These are phyloP conservation scores for Cryptomyrus ogoouensis DNA, from an alignment of 2,113 vertebrate genomes.

Conservation along the genomic window DNA sequence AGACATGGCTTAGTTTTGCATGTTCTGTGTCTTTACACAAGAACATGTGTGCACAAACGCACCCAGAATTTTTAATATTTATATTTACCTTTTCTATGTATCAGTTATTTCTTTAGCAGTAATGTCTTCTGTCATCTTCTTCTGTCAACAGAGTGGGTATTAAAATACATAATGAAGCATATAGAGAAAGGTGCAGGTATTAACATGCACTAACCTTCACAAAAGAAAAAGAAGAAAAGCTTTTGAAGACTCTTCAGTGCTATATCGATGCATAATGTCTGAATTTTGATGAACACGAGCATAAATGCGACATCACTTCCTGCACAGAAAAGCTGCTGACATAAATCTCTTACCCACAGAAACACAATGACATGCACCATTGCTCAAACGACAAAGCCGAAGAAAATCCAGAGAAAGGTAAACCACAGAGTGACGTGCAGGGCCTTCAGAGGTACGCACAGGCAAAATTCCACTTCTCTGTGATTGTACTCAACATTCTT, in stretches of 20 bases:
- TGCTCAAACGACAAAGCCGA: not conserved
- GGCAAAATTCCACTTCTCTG: not conserved
- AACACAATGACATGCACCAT: constrained; percentile 24
- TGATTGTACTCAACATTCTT: not conserved
- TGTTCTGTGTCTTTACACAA: not conserved
- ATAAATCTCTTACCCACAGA: constrained; percentile 10
- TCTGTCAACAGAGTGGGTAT: not conserved
- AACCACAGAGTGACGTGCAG: not conserved
- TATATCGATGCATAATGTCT: constrained; percentile 52
- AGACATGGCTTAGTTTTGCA: not conserved
- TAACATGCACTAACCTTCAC: constrained; percentile 39
- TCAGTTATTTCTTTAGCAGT: not conserved
- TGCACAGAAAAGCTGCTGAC: constrained; percentile 27
- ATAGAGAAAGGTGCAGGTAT: constrained; percentile 50
- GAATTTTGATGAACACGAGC: constrained; percentile 39
- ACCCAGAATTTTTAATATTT: not conserved
- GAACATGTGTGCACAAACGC: not conserved
- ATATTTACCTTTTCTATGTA: not conserved
- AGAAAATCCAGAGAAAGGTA: not conserved
- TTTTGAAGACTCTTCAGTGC: constrained; percentile 31
- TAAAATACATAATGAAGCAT: not conserved
- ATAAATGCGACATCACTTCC: constrained; percentile 32
- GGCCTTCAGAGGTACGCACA: not conserved
- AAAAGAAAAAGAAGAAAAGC: constrained; percentile 24
- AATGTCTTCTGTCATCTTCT: not conserved